Evolutionary conservation across 1,140 invertebrate genomes (phyloP), one percentile per base, ranked within the genome.

Genomic region (Cyphomyrmex costatus): DNA sequence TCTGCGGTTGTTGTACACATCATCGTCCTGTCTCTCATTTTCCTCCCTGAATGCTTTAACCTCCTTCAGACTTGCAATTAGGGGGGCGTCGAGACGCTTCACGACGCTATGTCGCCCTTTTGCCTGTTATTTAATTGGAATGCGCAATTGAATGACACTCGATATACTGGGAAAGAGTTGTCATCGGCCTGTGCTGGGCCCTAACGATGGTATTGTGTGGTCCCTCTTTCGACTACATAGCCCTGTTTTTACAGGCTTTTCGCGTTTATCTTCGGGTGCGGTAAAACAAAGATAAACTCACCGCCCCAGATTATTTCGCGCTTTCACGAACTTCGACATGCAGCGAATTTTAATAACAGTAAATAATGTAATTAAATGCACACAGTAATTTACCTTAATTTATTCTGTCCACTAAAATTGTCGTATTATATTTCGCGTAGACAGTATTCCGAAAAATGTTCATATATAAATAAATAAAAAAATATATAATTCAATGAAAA

Each of bases 101-200:
- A 91, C 92, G 92, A 95, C 92, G 95, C 94, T 93, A 94, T 93
- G 94, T 95, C 95, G 94, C 94, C 94, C 94, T 95, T 95, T 95
- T 95, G 94, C 94, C 93, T 94, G 94, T 95, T 95, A 95, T 95
- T 95, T 95, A 95, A 95, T 95, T 95, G 95, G 95, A 94, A 95
- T 94, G 93, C 93, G 93, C 95, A 95, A 95, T 94, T 95, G 94
- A 94, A 94, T 94, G 94, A 95, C 94, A 95, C 94, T 94, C 92
- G 88, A 91, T 90, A 91, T 90, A 86, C 89, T 79, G 88, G 88
- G 88, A 89, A 92, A 91, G 93, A 92, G 93, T 93, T 93, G 93
- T 92, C 91, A 90, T 91, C 85, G 89, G 83, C 14, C 56, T 42
- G 73, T 86, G 60, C 84, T 78, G 42, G 49, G 87, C 70, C 36